Conservation (phyloP, 2,113 vertebrate species). For the Sterrhoptilus dennistouni region DNA sequence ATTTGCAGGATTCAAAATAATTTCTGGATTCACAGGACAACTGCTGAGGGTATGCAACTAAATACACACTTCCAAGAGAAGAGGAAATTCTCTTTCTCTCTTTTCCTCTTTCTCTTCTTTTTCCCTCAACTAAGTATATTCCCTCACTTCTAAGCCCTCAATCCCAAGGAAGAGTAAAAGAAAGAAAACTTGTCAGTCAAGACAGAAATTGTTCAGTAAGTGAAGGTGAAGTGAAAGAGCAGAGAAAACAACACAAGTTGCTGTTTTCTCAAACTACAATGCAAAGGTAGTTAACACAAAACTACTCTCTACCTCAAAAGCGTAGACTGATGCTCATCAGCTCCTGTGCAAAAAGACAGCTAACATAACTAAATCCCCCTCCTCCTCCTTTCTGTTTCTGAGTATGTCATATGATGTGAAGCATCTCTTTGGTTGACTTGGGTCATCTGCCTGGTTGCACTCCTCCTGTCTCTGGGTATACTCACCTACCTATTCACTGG, state of each 20-base stretch:
- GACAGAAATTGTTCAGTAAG: background rate
- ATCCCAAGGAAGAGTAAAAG: background rate
- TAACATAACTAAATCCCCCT: background rate
- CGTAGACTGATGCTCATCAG: background rate
- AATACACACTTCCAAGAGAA: background rate
- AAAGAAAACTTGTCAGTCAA: background rate
- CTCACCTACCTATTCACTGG: background rate
- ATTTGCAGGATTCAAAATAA: background rate
- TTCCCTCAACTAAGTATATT: background rate
- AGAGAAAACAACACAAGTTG: background rate
- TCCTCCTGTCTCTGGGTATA: rapidly evolving
- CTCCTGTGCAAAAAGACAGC: background rate
- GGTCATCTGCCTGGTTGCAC: background rate
- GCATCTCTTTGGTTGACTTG: background rate
- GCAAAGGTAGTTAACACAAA: background rate
- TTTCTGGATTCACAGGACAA: background rate
- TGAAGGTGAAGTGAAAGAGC: background rate
- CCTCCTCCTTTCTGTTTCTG: background rate
- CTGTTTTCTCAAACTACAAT: background rate
- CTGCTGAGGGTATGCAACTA: background rate
- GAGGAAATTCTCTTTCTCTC: background rate
- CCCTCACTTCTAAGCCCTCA: background rate
- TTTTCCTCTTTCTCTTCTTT: background rate
- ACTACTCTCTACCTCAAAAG: background rate
- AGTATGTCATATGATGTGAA: background rate